phyloP scores from a whole-genome alignment of 2,797 vertebrate species.

The Gouania willdenowi region DNA sequence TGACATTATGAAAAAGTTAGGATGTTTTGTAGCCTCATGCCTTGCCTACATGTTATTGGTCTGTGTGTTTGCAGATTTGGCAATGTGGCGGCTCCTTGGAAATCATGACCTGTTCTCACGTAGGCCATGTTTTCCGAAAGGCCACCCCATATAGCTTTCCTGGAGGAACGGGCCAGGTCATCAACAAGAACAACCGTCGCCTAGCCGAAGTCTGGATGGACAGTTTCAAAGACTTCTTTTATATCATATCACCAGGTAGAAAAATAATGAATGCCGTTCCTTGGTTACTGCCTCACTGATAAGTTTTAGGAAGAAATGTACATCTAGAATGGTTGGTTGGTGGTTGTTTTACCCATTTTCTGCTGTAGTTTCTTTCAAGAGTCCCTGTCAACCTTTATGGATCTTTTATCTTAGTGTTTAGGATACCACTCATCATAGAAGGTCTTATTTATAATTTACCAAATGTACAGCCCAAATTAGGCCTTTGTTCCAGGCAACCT shows the following conservation, averaged over 20 bases:
- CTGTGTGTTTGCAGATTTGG: slow-evolving; percentile 82
- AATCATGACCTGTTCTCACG: slow-evolving; percentile 96
- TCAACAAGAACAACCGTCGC: slow-evolving; percentile 97
- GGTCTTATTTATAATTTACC: slow-evolving; percentile 51
- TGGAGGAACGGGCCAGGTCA: slow-evolving; percentile 95
- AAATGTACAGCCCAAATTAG: slow-evolving; percentile 38
- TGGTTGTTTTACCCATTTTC: too few relatives aligned
- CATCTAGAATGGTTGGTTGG: too few relatives aligned
- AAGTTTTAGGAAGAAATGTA: too few relatives aligned
- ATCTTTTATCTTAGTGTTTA: slow-evolving; percentile 48
- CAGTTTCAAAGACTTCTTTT: slow-evolving; percentile 98
- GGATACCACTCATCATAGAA: slow-evolving; percentile 49
- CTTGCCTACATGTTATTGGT: neutral
- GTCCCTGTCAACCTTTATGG: too few relatives aligned
- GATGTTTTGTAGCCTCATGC: too few relatives aligned
- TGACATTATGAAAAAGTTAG: too few relatives aligned
- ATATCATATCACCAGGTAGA: slow-evolving; percentile 96
- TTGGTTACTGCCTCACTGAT: too few relatives aligned
- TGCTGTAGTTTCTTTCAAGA: too few relatives aligned
- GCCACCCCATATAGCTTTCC: slow-evolving; percentile 98
- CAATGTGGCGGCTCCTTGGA: slow-evolving; percentile 95
- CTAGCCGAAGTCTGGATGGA: slow-evolving; percentile 95
- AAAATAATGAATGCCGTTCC: neutral
- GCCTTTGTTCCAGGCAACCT: slow-evolving; percentile 35
- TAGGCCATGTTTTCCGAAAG: slow-evolving; percentile 96